Evolutionary conservation across 2,797 vertebrate species (phyloP).

Genomic region (Cossypha caffra): DNA sequence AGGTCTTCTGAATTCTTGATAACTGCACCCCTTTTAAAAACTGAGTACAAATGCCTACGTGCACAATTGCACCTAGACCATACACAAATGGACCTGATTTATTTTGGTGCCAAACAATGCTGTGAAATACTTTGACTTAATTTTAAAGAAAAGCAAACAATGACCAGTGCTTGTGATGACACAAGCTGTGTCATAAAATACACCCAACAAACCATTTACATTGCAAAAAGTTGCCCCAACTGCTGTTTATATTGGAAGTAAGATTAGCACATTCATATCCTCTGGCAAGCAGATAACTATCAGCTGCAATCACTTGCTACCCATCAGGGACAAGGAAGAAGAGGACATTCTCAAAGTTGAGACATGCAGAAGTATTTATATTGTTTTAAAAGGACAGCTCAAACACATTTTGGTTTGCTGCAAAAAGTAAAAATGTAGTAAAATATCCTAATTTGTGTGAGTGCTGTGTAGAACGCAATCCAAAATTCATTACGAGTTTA

Average conservation of each 20-base stretch:
- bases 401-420: background rate
- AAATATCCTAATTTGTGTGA: background rate
- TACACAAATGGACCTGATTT: constrained; percentile 8
- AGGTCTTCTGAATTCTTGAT: background rate
- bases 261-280: constrained; percentile 61
- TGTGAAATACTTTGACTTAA: constrained; percentile 31
- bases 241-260: constrained; percentile 41
- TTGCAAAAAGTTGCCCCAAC: constrained; percentile 46
- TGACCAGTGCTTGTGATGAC: constrained; percentile 9
- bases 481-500: background rate
- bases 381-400: background rate
- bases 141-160: constrained; percentile 59
- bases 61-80: background rate
- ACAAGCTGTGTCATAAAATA: constrained; percentile 53
- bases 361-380: background rate
- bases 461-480: background rate
- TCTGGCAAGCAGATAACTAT: constrained; percentile 59
- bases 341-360: background rate
- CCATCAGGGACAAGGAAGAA: background rate
- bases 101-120: background rate
- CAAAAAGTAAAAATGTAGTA: background rate
- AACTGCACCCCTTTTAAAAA: background rate
- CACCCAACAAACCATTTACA: constrained; percentile 42
- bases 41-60: background rate
- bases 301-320: constrained; percentile 2